Conservation (phyloP, 2,797 vertebrate genomes). For the Pseudochromis fuscus region DNA sequence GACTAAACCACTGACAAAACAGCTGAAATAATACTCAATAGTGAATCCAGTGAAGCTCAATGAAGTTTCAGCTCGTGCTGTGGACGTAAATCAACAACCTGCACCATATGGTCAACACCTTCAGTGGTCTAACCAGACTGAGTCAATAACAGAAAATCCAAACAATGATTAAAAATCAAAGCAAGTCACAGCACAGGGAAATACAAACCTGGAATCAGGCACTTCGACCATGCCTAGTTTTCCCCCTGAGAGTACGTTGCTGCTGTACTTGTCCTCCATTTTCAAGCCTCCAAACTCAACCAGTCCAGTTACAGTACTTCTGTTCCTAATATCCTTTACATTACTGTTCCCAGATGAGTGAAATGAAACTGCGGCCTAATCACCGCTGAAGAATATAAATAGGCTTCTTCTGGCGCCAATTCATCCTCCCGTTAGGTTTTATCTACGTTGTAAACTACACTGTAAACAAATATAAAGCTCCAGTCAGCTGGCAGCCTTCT, state of each 20-base stretch:
- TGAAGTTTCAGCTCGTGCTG: neutral
- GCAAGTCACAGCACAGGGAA: neutral
- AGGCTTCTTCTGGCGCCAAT: neutral
- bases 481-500: slow-evolving; percentile 21
- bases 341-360: slow-evolving; percentile 7
- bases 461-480: neutral
- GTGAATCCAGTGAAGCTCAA: neutral
- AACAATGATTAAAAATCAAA: too few species aligned
- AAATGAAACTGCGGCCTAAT: neutral
- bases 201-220: slow-evolving; percentile 92
- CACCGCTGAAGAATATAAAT: neutral
- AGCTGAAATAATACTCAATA: neutral
- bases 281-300: slow-evolving; percentile 8
- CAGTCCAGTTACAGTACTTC: slow-evolving; percentile 14
- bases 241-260: slow-evolving; percentile 90
- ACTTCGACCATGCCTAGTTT: slow-evolving; percentile 93
- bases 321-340: slow-evolving; percentile 27
- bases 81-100: neutral
- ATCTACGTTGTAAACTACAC: neutral
- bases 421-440: slow-evolving; percentile 1
- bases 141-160: neutral
- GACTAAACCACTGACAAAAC: neutral
- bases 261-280: slow-evolving; percentile 96
- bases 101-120: neutral
- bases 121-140: neutral